Base-by-base conservation (phyloP, 2,797 vertebrate species). In the Labeo calbasu region DNA sequence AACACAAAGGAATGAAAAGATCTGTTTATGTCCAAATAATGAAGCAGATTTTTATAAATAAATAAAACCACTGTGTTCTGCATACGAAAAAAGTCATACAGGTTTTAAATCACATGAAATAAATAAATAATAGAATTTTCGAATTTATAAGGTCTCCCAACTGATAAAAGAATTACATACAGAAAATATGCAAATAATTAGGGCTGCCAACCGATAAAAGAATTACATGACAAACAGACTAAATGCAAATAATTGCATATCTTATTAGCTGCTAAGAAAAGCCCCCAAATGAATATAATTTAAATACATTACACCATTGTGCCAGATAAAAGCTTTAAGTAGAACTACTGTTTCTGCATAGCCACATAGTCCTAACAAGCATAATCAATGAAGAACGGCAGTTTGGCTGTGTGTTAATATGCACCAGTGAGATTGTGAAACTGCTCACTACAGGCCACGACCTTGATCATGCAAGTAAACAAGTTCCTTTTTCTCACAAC, bases 391-490 rank as follows among this genome's bases (percentile, higher is more conserved):
- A 72, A 61, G 23, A 50, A 36, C 19, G 0, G 19, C 40, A 25
- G 23, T 71, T 81, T 5, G 12, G 23, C 55, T 32, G 6, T 50
- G 40, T 61, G 19, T 55, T 61, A 17, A 43, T 70, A 81, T 23
- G n/a, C 23, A 81, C 55, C 25, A 50, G 15, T 46, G 21, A 57
- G 19, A 25, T 75, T 23, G 48, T 19, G 50, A 71, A 80, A 69
- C 28, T 65, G 43, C 46, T 73, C 57, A 75, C 48, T 65, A 75
- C 14, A 82, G 57, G 5, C 59, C 28, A 65, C 14, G 13, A 82
- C 69, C 69, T 73, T 63, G 57, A 72, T 28, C 14, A 23, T 32
- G 69, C 51, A 76, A 59, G 40, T 57, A 36, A 82, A 75, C 46
- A 66, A 65, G 46, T 36, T 46, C 21, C 25, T 15, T 40, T 63